Evolutionary conservation across 2,797 vertebrate species (phyloP).

Genomic region (Diglossa cyanea): DNA sequence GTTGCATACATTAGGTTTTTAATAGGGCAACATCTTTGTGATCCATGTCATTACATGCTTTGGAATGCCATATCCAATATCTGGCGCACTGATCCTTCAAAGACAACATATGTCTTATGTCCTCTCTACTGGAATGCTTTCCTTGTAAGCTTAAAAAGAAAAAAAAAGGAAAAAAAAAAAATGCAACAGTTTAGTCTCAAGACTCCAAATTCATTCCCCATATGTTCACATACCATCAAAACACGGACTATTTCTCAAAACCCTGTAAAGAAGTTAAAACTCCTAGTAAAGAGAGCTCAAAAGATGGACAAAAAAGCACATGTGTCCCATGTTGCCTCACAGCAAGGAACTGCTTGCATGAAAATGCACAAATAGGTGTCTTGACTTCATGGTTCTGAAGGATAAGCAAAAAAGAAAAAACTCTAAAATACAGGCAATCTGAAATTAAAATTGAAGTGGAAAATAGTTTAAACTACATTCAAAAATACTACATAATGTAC

Average conservation of each 20-base stretch:
- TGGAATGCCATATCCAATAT: constrained; percentile 11
- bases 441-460: background rate
- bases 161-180: background rate
- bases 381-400: background rate
- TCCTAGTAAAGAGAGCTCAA: background rate
- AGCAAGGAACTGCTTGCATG: background rate
- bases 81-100: constrained; percentile 12
- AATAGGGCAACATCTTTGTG: constrained; percentile 11
- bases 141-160: background rate
- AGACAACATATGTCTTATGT: background rate
- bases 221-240: background rate
- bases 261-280: background rate
- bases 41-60: background rate
- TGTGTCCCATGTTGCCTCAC: background rate
- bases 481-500: background rate
- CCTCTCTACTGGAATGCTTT: background rate
- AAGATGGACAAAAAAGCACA: background rate
- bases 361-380: background rate
- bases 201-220: background rate
- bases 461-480: background rate
- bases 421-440: background rate
- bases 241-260: background rate
- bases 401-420: background rate
- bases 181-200: background rate
- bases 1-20: constrained; percentile 32